Evolutionary conservation across 1,140 invertebrate species (phyloP).

Genomic region (Drosophila cardini): DNA sequence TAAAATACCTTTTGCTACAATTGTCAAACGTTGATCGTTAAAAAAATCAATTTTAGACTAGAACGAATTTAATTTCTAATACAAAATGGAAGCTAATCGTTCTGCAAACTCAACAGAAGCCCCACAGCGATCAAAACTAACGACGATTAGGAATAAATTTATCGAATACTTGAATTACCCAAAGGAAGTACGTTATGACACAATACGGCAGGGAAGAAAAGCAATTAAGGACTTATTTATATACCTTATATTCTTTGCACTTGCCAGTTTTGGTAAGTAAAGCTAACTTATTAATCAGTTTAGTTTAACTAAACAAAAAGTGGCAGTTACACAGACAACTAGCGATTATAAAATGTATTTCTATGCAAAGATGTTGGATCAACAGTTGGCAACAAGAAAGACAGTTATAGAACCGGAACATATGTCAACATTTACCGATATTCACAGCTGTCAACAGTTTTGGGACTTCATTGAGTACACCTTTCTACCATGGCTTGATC

Average conservation of each 20-base stretch:
- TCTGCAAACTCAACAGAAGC: background rate
- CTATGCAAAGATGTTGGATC: constrained; percentile 1
- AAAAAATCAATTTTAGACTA: background rate
- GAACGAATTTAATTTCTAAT: background rate
- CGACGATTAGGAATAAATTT: background rate
- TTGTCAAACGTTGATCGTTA: background rate
- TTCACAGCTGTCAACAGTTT: background rate
- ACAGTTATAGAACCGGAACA: background rate
- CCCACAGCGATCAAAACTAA: background rate
- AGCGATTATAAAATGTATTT: constrained; percentile 2
- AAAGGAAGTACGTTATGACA: constrained; percentile 8
- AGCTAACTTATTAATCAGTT: background rate
- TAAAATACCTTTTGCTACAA: no score
- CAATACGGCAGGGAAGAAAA: background rate
- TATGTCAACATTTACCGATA: background rate
- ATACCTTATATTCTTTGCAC: constrained; percentile 1
- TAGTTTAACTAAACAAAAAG: background rate
- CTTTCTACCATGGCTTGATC: background rate
- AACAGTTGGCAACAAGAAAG: background rate
- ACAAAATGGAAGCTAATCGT: background rate
- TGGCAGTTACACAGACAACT: constrained; percentile 9
- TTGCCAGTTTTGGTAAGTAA: constrained; percentile 20
- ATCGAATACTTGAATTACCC: background rate
- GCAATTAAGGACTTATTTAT: background rate
- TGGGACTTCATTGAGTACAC: constrained; percentile 1